Evolutionary conservation across 2,113 vertebrate genomes (phyloP), one percentile per base, ranked within the genome.

Genomic region (Cyprinodon variegatus): DNA sequence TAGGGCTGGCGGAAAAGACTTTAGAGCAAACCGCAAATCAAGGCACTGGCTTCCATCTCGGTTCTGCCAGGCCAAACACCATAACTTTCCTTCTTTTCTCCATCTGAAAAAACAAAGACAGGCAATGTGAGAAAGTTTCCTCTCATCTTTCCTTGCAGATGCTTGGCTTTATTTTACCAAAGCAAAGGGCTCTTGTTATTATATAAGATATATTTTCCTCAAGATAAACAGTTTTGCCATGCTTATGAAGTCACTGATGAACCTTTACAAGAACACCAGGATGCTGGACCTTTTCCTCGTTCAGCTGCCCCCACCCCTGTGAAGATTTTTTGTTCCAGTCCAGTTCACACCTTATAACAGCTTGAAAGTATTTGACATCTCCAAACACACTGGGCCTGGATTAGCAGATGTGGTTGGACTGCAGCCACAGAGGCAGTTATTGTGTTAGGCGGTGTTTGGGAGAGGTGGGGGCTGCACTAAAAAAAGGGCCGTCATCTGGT

Each of bases 331-430:
- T 83, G 89, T 93, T 94, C 90, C 91, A 92, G 90, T 88, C 88
- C 91, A 91, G 86, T 92, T 94, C 92, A 94, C 91, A 90, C 89
- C 89, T 92, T 92, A 87, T 74, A 91, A 85, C 91, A 90, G 91
- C 79, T 81, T 89, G 86, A 92, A 92, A 92, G 90, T 92, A 93
- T 94, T 91, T 94, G 92, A 93, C 92, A 88, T 93, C 87, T 88
- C 89, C 80, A 90, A 92, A 91, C 91, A 91, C 90, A 76, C 74
- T 12, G 71, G 65, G 71, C 79, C 75, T 22, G 72, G 71, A 87
- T 81, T 70, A 90, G 89, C 93, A 94, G 90, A 93, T 93, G 93
- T 93, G 89, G 67, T 83, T 61, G 79, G 77, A 78, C 77, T 41
- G 62, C 67, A 72, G 75, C 85, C 87, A 90, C 83, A 91, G 88